phyloP scores from a whole-genome alignment of 1,140 invertebrate genomes.

The Drosophila sulfurigaster region DNA sequence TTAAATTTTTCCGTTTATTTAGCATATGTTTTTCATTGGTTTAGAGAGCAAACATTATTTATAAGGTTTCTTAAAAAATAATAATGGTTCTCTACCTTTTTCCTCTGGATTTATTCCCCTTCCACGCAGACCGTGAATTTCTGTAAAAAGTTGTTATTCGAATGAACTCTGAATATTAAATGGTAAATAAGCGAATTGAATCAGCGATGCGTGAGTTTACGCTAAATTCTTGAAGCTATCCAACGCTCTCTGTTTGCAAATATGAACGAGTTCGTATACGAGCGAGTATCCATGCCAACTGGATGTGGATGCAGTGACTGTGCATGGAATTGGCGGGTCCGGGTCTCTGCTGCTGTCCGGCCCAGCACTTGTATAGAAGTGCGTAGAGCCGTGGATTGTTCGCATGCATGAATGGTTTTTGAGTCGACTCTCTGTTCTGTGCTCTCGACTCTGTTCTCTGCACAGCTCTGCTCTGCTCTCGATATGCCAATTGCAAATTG shows the following conservation, averaged over 20 bases:
- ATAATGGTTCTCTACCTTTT: too few relatives aligned
- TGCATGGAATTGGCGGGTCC: conserved; percentile 16
- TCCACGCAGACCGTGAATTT: not conserved
- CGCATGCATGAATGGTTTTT: conserved; percentile 73
- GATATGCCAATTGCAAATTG: conserved; percentile 81
- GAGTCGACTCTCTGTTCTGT: conserved; percentile 10
- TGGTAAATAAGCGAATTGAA: conserved; percentile 29
- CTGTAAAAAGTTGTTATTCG: not conserved
- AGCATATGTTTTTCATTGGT: too few relatives aligned
- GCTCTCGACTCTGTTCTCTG: not conserved
- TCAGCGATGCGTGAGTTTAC: conserved; percentile 32
- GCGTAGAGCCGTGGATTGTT: conserved; percentile 65
- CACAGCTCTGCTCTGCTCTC: conserved; percentile 44
- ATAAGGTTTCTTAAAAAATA: too few relatives aligned
- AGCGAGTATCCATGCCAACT: conserved; percentile 34
- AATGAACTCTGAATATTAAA: conserved; percentile 38
- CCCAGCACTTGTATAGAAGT: conserved; percentile 40
- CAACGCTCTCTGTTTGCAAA: not conserved
- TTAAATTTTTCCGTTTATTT: too few relatives aligned
- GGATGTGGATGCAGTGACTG: conserved; percentile 2
- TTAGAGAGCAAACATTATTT: too few relatives aligned
- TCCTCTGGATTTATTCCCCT: too few relatives aligned
- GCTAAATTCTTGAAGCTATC: conserved; percentile 11
- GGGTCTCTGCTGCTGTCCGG: too few relatives aligned
- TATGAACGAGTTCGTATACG: too few relatives aligned